Base-by-base conservation (phyloP, 2,113 vertebrate genomes). In the Rhinolophus sinicus region DNA sequence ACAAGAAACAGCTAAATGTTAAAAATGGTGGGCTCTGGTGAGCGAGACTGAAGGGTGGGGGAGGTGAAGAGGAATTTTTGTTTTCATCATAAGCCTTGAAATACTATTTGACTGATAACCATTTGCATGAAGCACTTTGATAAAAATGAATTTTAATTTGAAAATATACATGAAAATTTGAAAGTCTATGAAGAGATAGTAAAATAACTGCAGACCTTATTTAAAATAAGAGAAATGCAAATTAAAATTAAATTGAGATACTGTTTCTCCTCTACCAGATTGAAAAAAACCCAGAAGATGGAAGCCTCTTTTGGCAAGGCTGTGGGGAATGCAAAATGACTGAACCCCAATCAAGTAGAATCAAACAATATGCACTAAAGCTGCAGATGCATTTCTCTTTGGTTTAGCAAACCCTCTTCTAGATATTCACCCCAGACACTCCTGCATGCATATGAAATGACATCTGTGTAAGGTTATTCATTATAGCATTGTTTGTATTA, bases 141-240 rank as follows among this genome's bases (percentile, higher is more conserved):
- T 92, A 52, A 90, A 88, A 89, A 84, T 76, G 58, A 56, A 58
- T 58, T 88, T 94, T 88, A 47, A 80, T 70, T 94, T 84, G 18
- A 96, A 94, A 50, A 12, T 30, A 38, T 40, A 52, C 5, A 8
- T 52, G 69, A 58, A 72, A 92, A 81, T 85, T 52, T 65, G 19
- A 88, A 95, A 89, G 24, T 8, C 6, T 50, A 28, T 65, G 11
- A 88, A 93, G 35, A 82, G n/a, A 50, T 1, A 69, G n/a, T 54
- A 91, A 93, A 89, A 65, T 19, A 90, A 87, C 33, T 22, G 22
- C 40, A 86, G 47, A 47, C 22, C 18, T 91, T 77, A 82, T 56
- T 88, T 81, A 93, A 91, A 89, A 62, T 47, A n/a, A 92, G 69
- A 92, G 44, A 89, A 85, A 95, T 83, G n/a, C 67, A 72, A 92